Evolutionary conservation across 2,888 invertebrate species (phyloP).

Genomic region (Trissonchulus sp.): DNA sequence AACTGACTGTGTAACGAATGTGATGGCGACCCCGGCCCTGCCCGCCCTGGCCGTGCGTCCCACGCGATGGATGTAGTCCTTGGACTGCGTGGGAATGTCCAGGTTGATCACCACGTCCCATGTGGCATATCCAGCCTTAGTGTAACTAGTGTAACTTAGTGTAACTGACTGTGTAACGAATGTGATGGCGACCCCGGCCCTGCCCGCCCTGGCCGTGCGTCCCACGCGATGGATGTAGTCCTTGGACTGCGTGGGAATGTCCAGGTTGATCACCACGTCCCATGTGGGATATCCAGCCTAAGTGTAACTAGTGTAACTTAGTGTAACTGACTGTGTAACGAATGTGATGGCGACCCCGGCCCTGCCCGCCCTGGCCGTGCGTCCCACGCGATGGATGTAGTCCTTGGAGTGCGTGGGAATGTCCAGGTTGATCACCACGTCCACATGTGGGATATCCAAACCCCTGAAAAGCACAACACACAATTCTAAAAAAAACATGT

Average conservation of each 20-base stretch:
- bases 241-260: constrained; percentile 96
- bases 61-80: constrained; percentile 97
- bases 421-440: constrained; percentile 93
- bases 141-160: too few relatives aligned
- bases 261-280: constrained; percentile 92
- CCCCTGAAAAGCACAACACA: constrained; percentile 70
- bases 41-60: constrained; percentile 88
- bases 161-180: constrained; percentile 97
- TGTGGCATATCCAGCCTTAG: constrained; percentile 96
- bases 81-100: constrained; percentile 95
- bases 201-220: constrained; percentile 80
- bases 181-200: constrained; percentile 86
- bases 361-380: constrained; percentile 83
- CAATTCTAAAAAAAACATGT: not conserved
- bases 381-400: constrained; percentile 93
- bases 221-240: constrained; percentile 98
- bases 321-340: constrained; percentile 76
- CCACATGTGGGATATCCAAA: constrained; percentile 96
- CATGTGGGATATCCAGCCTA: constrained; percentile 96
- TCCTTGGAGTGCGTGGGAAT: constrained; percentile 98
- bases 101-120: constrained; percentile 92
- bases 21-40: constrained; percentile 83
- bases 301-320: too few relatives aligned
- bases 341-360: constrained; percentile 90
- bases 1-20: constrained; percentile 96